phyloP scores from a whole-genome alignment of 2,888 invertebrate genomes.

The Leptinotarsa rubiginosa region DNA sequence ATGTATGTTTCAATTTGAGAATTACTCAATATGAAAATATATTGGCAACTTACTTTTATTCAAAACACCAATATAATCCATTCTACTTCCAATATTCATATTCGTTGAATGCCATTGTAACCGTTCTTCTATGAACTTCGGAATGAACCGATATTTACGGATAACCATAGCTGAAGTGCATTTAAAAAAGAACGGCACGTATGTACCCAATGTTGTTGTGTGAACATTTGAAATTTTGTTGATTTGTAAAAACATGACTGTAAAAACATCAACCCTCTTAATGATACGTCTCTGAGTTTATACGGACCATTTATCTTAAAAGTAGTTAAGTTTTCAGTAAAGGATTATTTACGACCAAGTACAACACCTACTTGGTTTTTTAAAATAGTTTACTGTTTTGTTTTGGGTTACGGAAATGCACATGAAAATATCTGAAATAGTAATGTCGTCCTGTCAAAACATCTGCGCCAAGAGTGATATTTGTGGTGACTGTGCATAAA shows the following conservation, averaged over 20 bases:
- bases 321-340: conserved; percentile 46
- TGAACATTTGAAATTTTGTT: not conserved
- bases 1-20: no score
- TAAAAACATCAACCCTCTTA: conserved; percentile 8
- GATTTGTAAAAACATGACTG: conserved; percentile 19
- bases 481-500: conserved; percentile 38
- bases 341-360: conserved; percentile 41
- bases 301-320: conserved; percentile 42
- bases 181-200: no score
- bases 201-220: no score
- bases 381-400: conserved; percentile 39
- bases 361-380: conserved; percentile 44
- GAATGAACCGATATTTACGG: no score
- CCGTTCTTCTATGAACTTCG: no score
- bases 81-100: no score
- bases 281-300: conserved; percentile 32
- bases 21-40: no score
- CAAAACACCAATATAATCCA: no score
- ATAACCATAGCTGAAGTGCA: no score
- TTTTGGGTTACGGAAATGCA: conserved; percentile 44
- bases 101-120: no score
- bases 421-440: conserved; percentile 42
- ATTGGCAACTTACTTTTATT: no score
- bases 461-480: conserved; percentile 39
- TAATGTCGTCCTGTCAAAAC: conserved; percentile 44